These are phyloP conservation scores for Archegozetes longisetosus DNA, from an alignment of 1,140 invertebrate genomes.

Conservation along the genomic window DNA sequence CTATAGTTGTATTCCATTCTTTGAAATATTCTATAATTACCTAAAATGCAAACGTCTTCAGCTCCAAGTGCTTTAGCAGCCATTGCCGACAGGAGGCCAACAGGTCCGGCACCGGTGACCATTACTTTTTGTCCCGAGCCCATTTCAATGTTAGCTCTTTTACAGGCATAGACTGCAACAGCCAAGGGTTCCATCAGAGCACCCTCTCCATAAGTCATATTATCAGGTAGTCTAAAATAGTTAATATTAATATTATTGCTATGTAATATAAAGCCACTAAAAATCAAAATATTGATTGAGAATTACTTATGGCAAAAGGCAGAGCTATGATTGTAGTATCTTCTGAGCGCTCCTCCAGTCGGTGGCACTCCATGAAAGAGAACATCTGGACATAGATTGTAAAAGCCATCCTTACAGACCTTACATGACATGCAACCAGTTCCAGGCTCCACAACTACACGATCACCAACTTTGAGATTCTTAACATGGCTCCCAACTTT, in stretches of 20 bases:
- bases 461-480: slow-evolving; percentile 51
- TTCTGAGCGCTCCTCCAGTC: slow-evolving; percentile 59
- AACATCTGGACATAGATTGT: slow-evolving; percentile 74
- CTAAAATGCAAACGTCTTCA: slow-evolving; percentile 48
- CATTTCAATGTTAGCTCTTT: slow-evolving; percentile 49
- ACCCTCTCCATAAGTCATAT: slow-evolving; percentile 34
- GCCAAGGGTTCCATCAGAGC: slow-evolving; percentile 34
- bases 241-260: background rate
- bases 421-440: slow-evolving; percentile 64
- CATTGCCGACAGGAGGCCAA: slow-evolving; percentile 66
- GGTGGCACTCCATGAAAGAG: slow-evolving; percentile 81
- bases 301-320: slow-evolving; percentile 80
- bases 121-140: slow-evolving; percentile 62
- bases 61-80: slow-evolving; percentile 79
- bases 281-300: background rate
- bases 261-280: background rate
- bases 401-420: slow-evolving; percentile 66
- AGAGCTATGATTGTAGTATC: slow-evolving; percentile 73
- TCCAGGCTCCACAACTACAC: slow-evolving; percentile 82
- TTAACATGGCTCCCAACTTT: slow-evolving; percentile 55
- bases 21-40: slow-evolving; percentile 9
- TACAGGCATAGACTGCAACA: slow-evolving; percentile 65
- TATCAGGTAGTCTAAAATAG: slow-evolving; percentile 29
- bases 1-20: background rate
- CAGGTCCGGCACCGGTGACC: slow-evolving; percentile 76